phyloP scores from a whole-genome alignment of 2,113 vertebrate genomes.

The Oreochromis tanganicae region DNA sequence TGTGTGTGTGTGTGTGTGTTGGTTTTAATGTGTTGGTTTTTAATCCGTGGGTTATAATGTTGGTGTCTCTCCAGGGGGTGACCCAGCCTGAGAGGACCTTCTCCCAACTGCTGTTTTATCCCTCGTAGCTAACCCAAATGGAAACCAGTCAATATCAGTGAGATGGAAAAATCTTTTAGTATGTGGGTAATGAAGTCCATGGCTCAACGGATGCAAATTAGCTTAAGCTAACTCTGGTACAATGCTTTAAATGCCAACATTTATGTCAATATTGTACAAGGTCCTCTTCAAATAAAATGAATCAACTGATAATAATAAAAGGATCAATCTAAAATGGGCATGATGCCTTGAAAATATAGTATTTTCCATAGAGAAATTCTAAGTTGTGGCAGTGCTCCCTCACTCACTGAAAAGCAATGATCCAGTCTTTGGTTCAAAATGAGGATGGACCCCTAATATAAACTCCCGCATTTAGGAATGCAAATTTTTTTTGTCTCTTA shows the following conservation, averaged over 20 bases:
- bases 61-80: not conserved
- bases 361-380: not conserved
- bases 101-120: not conserved
- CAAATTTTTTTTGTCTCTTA: not conserved
- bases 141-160: slow-evolving; percentile 49
- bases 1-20: not conserved
- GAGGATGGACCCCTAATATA: slow-evolving; percentile 4
- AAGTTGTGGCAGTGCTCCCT: not conserved
- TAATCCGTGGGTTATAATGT: not conserved
- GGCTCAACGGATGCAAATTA: not conserved
- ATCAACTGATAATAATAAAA: not conserved
- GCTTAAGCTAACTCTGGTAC: not conserved
- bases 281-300: not conserved
- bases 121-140: slow-evolving; percentile 45
- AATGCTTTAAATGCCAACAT: not conserved
- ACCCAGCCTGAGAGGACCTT: not conserved
- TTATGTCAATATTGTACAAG: not conserved
- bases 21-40: not conserved
- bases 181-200: slow-evolving; percentile 22
- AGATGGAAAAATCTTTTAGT: slow-evolving; percentile 65
- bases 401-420: slow-evolving; percentile 37
- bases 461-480: not conserved
- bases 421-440: slow-evolving; percentile 16
- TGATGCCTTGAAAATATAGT: not conserved
- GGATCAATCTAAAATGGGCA: not conserved